Conservation (phyloP, 2,113 vertebrate species). For the Microcebus ravelobensis region DNA sequence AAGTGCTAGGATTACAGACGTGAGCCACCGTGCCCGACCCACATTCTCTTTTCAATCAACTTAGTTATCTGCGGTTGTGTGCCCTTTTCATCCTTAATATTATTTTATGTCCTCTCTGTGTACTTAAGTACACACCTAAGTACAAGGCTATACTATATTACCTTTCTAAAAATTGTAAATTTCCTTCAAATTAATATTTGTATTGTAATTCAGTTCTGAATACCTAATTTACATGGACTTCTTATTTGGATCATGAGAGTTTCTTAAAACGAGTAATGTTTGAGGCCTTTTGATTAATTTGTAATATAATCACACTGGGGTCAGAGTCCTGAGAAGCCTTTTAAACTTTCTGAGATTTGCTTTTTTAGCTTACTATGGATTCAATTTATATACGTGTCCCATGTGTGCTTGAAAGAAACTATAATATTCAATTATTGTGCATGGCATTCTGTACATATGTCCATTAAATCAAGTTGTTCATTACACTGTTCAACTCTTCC, state of each 20-base stretch:
- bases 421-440: not conserved
- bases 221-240: not conserved
- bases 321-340: not conserved
- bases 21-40: no score
- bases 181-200: not conserved
- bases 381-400: not conserved
- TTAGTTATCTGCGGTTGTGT: not conserved
- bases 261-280: not conserved
- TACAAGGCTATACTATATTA: not conserved
- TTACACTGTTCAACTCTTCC: not conserved
- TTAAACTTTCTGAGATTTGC: not conserved
- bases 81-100: not conserved
- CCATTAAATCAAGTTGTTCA: not conserved
- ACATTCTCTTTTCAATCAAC: not conserved
- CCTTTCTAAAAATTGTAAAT: not conserved
- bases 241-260: not conserved
- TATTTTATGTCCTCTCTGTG: not conserved
- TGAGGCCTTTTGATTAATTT: not conserved
- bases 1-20: no score
- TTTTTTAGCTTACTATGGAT: not conserved
- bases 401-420: not conserved
- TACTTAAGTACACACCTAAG: not conserved
- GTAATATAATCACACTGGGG: not conserved
- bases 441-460: not conserved
- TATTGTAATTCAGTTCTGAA: not conserved